Evolutionary conservation across 2,113 vertebrate species (phyloP).

Genomic region (Phylloscopus trochiloides): DNA sequence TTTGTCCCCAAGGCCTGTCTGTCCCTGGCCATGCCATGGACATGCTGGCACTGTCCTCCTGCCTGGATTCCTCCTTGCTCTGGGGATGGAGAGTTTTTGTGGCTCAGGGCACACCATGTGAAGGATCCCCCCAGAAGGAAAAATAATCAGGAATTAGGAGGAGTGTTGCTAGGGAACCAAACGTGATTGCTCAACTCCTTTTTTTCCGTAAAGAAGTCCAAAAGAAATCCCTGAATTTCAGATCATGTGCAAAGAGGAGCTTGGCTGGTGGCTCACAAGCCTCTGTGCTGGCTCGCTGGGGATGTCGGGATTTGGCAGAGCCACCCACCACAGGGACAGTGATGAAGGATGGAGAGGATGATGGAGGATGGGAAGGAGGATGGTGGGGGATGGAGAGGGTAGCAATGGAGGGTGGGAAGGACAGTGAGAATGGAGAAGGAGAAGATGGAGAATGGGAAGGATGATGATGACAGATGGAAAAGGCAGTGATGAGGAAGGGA

Average conservation of each 20-base stretch:
- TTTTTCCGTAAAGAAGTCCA: neutral
- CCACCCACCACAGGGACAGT: neutral
- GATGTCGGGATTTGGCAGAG: neutral
- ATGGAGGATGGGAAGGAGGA: neutral
- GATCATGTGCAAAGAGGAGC: neutral
- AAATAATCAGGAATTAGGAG: neutral
- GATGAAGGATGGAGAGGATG: neutral
- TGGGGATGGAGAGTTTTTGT: accelerated
- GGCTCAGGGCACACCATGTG: neutral
- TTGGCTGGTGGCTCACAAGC: neutral
- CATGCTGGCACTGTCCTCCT: accelerated
- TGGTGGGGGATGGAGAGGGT: too few species aligned
- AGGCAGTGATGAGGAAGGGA: neutral
- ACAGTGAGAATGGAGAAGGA: accelerated
- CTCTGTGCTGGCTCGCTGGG: neutral
- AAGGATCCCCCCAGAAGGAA: neutral
- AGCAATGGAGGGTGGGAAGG: neutral
- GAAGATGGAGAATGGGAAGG: neutral
- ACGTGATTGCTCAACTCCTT: neutral
- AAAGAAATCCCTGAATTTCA: conserved; percentile 19
- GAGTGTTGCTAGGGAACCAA: conserved; percentile 57
- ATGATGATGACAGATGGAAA: too few species aligned
- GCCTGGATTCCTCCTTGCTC: neutral
- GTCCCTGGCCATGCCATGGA: neutral
- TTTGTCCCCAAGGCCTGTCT: neutral